Conservation (phyloP, 2,888 invertebrate species). For the Geophilus truncorum region DNA sequence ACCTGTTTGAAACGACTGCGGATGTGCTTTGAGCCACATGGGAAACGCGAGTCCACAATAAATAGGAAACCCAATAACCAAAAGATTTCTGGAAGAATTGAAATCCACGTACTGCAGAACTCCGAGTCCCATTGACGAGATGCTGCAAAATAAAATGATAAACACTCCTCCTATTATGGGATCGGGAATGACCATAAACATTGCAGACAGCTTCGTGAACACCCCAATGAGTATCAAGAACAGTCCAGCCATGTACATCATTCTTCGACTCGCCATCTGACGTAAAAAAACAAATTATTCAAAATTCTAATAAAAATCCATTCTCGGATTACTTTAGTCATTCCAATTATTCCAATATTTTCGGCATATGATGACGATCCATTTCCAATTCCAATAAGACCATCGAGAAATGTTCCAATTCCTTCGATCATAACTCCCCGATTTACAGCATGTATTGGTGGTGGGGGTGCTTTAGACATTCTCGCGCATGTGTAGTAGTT, state of each 20-base stretch:
- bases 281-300: conserved; percentile 35
- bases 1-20: conserved; percentile 29
- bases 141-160: conserved; percentile 48
- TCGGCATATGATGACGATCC: conserved; percentile 86
- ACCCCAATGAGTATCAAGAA: conserved; percentile 49
- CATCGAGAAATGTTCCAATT: conserved; percentile 74
- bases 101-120: conserved; percentile 75
- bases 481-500: conserved; percentile 82
- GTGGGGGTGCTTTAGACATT: conserved; percentile 65
- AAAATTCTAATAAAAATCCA: too few species aligned
- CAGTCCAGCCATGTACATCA: conserved; percentile 45
- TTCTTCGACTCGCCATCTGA: conserved; percentile 46
- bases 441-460: conserved; percentile 80
- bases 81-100: conserved; percentile 77
- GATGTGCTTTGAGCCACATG: conserved; percentile 19
- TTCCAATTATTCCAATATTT: conserved; percentile 83
- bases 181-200: conserved; percentile 52
- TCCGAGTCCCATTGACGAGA: conserved; percentile 54
- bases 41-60: conserved; percentile 64
- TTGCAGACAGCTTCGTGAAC: conserved; percentile 51
- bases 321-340: conserved; percentile 63
- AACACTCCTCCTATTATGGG: conserved; percentile 43
- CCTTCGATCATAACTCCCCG: conserved; percentile 80
- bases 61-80: conserved; percentile 82
- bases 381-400: conserved; percentile 78